Conservation (phyloP, 1,140 invertebrate species). For the Papilio polytes region DNA sequence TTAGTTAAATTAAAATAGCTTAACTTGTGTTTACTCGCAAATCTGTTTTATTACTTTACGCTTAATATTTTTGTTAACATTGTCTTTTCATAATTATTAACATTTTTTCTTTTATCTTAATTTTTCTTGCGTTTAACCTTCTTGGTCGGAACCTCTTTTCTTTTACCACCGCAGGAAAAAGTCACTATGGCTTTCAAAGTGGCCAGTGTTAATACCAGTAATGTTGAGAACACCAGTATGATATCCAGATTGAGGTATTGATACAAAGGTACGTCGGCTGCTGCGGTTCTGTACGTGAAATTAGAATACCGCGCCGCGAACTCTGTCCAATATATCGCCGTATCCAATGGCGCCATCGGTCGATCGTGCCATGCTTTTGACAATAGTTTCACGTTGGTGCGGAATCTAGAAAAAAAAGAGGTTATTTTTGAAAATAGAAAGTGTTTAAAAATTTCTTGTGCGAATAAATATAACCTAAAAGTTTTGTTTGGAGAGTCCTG, state of each 20-base stretch:
- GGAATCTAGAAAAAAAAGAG: slow-evolving; percentile 61
- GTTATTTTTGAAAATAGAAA: not conserved
- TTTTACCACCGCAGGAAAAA: slow-evolving; percentile 41
- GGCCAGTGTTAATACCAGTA: slow-evolving; percentile 44
- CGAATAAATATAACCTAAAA: no score
- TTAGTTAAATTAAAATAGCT: not conserved
- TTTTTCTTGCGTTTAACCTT: slow-evolving; percentile 41
- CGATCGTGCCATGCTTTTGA: slow-evolving; percentile 84
- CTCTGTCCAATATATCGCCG: slow-evolving; percentile 86
- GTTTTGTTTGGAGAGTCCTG: not conserved
- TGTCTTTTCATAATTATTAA: not conserved
- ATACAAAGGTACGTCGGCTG: slow-evolving; percentile 84
- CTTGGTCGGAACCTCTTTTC: slow-evolving; percentile 43
- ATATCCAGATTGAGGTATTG: slow-evolving; percentile 87
- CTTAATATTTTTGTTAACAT: not conserved
- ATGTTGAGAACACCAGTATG: slow-evolving; percentile 53
- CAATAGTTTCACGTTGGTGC: slow-evolving; percentile 68
- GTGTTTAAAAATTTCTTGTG: not conserved
- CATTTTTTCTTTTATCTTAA: slow-evolving; percentile 1
- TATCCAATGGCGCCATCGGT: slow-evolving; percentile 80
- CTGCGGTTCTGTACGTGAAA: slow-evolving; percentile 83
- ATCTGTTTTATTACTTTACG: not conserved
- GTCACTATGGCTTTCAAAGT: slow-evolving; percentile 40
- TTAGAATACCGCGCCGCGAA: slow-evolving; percentile 86
- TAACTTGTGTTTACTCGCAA: not conserved